Conservation (phyloP, 2,888 invertebrate genomes). For the Microdon myrmicae region DNA sequence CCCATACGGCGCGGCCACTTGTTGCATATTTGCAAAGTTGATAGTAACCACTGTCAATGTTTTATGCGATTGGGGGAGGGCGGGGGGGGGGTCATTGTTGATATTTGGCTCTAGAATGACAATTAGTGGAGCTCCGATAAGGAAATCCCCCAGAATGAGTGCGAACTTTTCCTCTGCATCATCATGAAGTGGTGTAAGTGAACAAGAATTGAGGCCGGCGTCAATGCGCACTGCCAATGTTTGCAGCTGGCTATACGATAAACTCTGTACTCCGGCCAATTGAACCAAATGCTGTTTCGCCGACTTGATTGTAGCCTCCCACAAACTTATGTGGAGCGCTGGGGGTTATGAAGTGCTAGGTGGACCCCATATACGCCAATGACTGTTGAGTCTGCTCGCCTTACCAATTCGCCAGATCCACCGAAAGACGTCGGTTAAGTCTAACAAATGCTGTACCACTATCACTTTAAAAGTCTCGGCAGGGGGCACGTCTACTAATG, state of each 20-base stretch:
- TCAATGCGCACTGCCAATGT: slow-evolving; percentile 15
- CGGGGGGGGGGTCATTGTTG: too few relatives aligned
- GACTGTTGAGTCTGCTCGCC: slow-evolving; percentile 2
- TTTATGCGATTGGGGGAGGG: too few relatives aligned
- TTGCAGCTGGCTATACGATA: slow-evolving; percentile 17
- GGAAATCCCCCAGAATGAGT: slow-evolving; percentile 29
- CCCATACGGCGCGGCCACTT: too few relatives aligned
- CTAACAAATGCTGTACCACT: slow-evolving; percentile 24
- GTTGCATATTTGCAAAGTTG: too few relatives aligned
- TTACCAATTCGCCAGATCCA: background rate
- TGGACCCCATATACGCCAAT: slow-evolving; percentile 15
- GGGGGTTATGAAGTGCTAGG: slow-evolving; percentile 22
- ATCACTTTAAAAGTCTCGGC: slow-evolving; percentile 19
- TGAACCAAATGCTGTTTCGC: slow-evolving; percentile 21
- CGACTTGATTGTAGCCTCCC: slow-evolving; percentile 30
- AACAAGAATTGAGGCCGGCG: slow-evolving; percentile 23
- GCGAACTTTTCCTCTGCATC: slow-evolving; percentile 33
- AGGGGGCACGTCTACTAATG: slow-evolving; percentile 10
- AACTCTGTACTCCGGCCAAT: slow-evolving; percentile 1
- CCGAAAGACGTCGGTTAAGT: slow-evolving; percentile 13
- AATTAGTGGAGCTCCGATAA: too few relatives aligned
- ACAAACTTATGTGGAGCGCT: slow-evolving; percentile 19
- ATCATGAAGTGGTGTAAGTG: slow-evolving; percentile 19
- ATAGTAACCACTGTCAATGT: too few relatives aligned
- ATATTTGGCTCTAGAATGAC: too few relatives aligned